Conservation (phyloP, 2,113 vertebrate genomes). For the Cottus gobio region DNA sequence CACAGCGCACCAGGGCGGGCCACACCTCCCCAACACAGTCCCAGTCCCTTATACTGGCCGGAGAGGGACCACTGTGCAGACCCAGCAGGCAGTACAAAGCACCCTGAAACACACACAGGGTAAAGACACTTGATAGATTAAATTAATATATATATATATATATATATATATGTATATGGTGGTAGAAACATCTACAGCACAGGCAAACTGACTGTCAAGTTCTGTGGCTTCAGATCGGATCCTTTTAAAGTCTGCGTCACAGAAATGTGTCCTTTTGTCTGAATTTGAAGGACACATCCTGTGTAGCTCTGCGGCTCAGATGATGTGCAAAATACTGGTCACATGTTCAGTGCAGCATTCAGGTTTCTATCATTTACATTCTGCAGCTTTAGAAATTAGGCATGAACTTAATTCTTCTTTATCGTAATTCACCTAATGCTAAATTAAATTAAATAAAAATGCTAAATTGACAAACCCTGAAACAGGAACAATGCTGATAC, state of each 20-base stretch:
- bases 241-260: background rate
- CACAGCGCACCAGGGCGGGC: constrained; percentile 94
- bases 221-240: background rate
- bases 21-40: constrained; percentile 93
- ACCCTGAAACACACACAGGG: constrained; percentile 81
- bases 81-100: constrained; percentile 96
- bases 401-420: background rate
- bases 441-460: too few species aligned
- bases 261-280: background rate
- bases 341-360: background rate
- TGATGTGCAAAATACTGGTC: background rate
- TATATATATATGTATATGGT: too few species aligned
- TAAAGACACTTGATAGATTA: background rate
- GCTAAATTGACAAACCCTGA: background rate
- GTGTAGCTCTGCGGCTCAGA: background rate
- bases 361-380: background rate
- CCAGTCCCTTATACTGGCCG: constrained; percentile 94
- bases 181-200: background rate
- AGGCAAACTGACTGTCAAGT: background rate
- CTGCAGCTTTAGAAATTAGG: background rate
- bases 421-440: background rate
- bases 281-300: background rate
- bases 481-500: background rate
- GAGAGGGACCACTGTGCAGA: constrained; percentile 87
- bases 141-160: background rate